Conservation (phyloP, 1,140 invertebrate genomes). For the Homarus americanus region DNA sequence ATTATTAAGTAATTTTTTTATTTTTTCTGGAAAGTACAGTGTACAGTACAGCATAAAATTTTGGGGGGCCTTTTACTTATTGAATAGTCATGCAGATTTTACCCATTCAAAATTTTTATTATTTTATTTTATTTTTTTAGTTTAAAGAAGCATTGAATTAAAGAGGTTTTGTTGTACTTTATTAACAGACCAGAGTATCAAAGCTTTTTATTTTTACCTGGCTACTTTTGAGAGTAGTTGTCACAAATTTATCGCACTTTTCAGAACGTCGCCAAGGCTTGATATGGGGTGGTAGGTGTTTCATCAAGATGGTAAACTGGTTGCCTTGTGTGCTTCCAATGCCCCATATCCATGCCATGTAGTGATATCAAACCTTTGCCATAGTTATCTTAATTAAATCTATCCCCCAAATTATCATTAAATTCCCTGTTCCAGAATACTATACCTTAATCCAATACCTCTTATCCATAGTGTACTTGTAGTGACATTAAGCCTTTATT, state of each 20-base stretch:
- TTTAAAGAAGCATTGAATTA: background rate
- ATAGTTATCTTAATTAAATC: background rate
- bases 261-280: constrained; percentile 21
- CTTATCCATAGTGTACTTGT: no score
- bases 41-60: no score
- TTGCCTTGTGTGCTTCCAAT: background rate
- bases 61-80: no score
- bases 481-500: no score
- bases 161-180: background rate
- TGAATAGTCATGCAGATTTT: no score
- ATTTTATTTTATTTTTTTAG: no score
- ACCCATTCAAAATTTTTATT: no score
- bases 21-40: no score
- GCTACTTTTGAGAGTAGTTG: background rate
- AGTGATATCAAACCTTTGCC: background rate
- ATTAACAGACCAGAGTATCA: background rate
- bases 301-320: background rate
- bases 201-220: background rate
- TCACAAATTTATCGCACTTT: constrained; percentile 7
- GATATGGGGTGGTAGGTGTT: constrained; percentile 44
- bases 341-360: constrained; percentile 4
- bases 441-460: no score
- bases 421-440: no score
- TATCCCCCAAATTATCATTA: background rate
- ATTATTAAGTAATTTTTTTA: no score